Percentiles rank a stretch among this genome's conserved stretches.
These are phyloP conservation scores for Tiphia femorata DNA, from an alignment of 2,888 invertebrate genomes.

Conservation along the genomic window DNA sequence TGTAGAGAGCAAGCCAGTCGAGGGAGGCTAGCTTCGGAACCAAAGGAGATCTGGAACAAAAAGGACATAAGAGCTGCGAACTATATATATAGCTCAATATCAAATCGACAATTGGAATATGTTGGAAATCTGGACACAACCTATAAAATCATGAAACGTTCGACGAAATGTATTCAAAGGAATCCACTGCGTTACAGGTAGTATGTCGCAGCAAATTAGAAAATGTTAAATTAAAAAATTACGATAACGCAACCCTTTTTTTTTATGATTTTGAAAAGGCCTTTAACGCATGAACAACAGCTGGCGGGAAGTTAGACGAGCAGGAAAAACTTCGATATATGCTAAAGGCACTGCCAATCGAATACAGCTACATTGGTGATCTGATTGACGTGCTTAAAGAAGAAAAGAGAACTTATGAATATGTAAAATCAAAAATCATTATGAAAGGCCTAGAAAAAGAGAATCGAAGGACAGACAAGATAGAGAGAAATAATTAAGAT, in stretches of 20 bases:
- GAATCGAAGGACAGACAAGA: background rate
- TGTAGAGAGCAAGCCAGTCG: too few relatives aligned
- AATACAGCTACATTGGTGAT: constrained; percentile 42
- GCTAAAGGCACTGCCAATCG: constrained; percentile 40
- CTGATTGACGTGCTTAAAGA: constrained; percentile 38
- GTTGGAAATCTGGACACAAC: background rate
- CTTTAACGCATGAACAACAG: constrained; percentile 1
- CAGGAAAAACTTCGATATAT: constrained; percentile 46
- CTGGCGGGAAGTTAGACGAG: constrained; percentile 28
- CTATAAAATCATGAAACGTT: constrained; percentile 12
- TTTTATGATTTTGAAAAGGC: constrained; percentile 14
- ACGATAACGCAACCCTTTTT: background rate
- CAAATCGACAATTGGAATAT: constrained; percentile 20
- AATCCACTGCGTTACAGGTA: constrained; percentile 20
- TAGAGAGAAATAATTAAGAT: constrained; percentile 16
- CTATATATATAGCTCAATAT: too few relatives aligned
- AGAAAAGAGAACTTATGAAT: constrained; percentile 39
- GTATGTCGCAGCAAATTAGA: constrained; percentile 7
- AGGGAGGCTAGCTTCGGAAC: too few relatives aligned
- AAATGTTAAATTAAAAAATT: constrained; percentile 10
- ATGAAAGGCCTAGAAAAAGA: constrained; percentile 13
- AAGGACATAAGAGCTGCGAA: too few relatives aligned
- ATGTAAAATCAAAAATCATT: constrained; percentile 41
- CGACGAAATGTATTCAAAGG: constrained; percentile 8
- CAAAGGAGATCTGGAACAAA: too few relatives aligned